phyloP scores from a whole-genome alignment of 2,113 vertebrate genomes.

The Hippoglossus stenolepis region DNA sequence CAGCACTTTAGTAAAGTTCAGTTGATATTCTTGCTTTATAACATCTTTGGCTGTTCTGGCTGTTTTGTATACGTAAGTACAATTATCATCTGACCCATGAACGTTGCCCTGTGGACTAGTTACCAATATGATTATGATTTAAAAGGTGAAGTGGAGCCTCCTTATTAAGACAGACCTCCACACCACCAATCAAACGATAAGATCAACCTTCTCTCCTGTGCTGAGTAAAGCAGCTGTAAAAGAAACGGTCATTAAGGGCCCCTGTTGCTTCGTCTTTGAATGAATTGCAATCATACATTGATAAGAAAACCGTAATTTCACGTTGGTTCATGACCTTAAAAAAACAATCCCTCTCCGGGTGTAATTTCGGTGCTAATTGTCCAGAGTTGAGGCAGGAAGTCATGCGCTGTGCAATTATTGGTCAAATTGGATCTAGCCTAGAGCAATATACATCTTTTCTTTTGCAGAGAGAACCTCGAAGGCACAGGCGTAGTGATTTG shows the following conservation, averaged over 20 bases:
- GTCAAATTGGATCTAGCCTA: constrained; percentile 40
- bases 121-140: too few species aligned
- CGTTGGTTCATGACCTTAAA: constrained; percentile 53
- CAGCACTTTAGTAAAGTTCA: too few species aligned
- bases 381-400: constrained; percentile 35
- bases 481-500: constrained; percentile 51
- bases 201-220: too few species aligned
- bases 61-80: too few species aligned
- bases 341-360: constrained; percentile 37
- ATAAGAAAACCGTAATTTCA: constrained; percentile 51
- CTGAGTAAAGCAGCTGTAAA: constrained; percentile 9
- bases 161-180: too few species aligned
- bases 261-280: constrained; percentile 2
- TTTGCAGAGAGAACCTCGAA: constrained; percentile 31
- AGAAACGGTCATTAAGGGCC: constrained; percentile 13
- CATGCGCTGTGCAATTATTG: constrained; percentile 57
- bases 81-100: too few species aligned
- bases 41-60: too few species aligned
- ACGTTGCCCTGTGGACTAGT: too few species aligned
- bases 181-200: too few species aligned
- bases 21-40: too few species aligned
- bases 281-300: constrained; percentile 30
- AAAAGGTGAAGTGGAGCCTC: too few species aligned
- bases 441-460: constrained; percentile 33
- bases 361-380: constrained; percentile 58